Percentiles rank a stretch among this genome's conserved stretches.
phyloP scores from a whole-genome alignment of 2,888 invertebrate species.

The Atrina japonica region DNA sequence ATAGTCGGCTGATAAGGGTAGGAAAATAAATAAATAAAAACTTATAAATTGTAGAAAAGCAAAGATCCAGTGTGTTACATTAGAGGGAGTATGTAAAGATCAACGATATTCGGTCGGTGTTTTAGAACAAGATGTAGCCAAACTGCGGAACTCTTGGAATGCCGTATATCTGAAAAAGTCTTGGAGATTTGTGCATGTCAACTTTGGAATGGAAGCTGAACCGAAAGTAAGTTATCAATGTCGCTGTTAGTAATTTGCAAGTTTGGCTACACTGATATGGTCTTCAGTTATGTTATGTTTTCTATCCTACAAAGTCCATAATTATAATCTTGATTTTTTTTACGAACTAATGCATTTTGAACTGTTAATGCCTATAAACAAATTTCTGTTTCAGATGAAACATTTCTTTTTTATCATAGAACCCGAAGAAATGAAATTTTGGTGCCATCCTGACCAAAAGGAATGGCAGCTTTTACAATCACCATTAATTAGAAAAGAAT shows the following conservation, averaged over 20 bases:
- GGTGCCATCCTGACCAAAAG: slow-evolving; percentile 30
- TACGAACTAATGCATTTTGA: too few relatives aligned
- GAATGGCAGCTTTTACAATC: slow-evolving; percentile 36
- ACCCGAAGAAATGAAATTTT: slow-evolving; percentile 35
- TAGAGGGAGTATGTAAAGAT: slow-evolving; percentile 32
- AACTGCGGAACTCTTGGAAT: slow-evolving; percentile 31
- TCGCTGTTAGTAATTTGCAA: too few relatives aligned
- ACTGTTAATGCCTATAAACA: too few relatives aligned
- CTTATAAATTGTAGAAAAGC: too few relatives aligned
- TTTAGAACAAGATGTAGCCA: slow-evolving; percentile 34
- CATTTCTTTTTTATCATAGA: slow-evolving; percentile 33
- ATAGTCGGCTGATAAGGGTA: too few relatives aligned
- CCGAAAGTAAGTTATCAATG: slow-evolving; percentile 11
- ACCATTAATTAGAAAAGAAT: slow-evolving; percentile 28
- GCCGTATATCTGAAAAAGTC: slow-evolving; percentile 31
- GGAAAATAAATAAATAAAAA: too few relatives aligned
- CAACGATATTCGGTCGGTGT: slow-evolving; percentile 22
- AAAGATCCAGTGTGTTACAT: slow-evolving; percentile 9
- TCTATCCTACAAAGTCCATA: too few relatives aligned
- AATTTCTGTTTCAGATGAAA: slow-evolving; percentile 27
- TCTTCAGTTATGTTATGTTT: too few relatives aligned
- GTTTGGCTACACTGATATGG: too few relatives aligned
- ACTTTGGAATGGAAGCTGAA: slow-evolving; percentile 5
- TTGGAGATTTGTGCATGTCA: slow-evolving; percentile 35
- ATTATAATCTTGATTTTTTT: too few relatives aligned